Evolutionary conservation across 2,888 invertebrate genomes (phyloP).

Genomic region (Andrena bucephala): DNA sequence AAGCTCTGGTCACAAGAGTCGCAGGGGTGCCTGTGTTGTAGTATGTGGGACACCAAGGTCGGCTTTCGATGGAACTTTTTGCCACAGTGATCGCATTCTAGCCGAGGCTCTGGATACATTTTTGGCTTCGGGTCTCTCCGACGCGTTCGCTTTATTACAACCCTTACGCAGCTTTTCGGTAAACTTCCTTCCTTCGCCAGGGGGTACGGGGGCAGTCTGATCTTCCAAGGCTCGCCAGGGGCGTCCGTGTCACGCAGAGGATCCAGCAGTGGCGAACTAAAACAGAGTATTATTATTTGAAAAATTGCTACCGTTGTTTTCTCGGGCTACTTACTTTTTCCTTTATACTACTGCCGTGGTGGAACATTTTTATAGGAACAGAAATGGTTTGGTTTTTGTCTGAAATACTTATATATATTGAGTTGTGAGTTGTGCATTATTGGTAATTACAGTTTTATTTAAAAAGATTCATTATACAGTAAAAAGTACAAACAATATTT

Average conservation of each 20-base stretch:
- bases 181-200: not conserved
- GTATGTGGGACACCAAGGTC: conserved; percentile 47
- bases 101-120: not conserved
- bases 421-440: not conserved
- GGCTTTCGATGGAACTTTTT: conserved; percentile 42
- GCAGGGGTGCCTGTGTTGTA: conserved; percentile 53
- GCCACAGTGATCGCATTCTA: conserved; percentile 52
- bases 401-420: not conserved
- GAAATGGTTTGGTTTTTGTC: not conserved
- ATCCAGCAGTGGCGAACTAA: conserved; percentile 55
- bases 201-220: conserved; percentile 10
- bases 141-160: not conserved
- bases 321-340: conserved; percentile 59
- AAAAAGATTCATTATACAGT: conserved; percentile 30
- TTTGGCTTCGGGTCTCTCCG: not conserved
- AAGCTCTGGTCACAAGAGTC: conserved; percentile 51
- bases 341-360: not conserved
- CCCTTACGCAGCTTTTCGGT: not conserved
- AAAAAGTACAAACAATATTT: conserved; percentile 24
- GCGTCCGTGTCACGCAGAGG: conserved; percentile 27
- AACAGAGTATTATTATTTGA: conserved; percentile 50
- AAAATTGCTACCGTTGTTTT: conserved; percentile 2
- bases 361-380: not conserved
- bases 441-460: conserved; percentile 26
- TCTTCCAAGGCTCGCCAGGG: conserved; percentile 3